Percentiles rank a stretch among this genome's conserved stretches.
Evolutionary conservation across 2,888 invertebrate genomes (phyloP).

Genomic region (Hirtodrosophila cameraria): DNA sequence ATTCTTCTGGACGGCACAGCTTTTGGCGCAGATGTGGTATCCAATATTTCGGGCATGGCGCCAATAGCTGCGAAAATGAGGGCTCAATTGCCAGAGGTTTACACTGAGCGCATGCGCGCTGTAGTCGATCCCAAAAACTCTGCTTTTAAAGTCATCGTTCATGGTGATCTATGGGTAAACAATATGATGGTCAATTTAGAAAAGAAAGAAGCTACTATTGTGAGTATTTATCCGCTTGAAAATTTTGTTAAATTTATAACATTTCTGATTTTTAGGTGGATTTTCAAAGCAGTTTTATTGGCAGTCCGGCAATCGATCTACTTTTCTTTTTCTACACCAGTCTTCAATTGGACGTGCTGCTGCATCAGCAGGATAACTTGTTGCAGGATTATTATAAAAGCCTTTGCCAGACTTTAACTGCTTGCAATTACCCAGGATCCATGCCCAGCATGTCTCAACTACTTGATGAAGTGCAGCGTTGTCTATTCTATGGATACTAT

Average conservation of each 20-base stretch:
- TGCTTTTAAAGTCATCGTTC: slow-evolving; percentile 83
- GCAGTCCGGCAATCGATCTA: slow-evolving; percentile 81
- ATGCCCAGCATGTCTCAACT: slow-evolving; percentile 65
- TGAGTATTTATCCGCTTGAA: slow-evolving; percentile 52
- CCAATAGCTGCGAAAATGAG: slow-evolving; percentile 82
- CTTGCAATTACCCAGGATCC: slow-evolving; percentile 21
- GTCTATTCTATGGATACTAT: slow-evolving; percentile 75
- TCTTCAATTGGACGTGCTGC: slow-evolving; percentile 69
- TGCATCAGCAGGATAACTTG: slow-evolving; percentile 60
- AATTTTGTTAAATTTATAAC: neutral
- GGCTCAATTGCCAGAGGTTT: slow-evolving; percentile 45
- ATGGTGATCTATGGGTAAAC: slow-evolving; percentile 85
- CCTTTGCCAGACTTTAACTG: slow-evolving; percentile 59
- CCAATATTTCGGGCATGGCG: slow-evolving; percentile 78
- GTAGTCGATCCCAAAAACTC: slow-evolving; percentile 53
- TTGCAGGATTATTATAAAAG: slow-evolving; percentile 66
- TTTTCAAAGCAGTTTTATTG: slow-evolving; percentile 78
- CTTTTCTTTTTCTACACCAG: slow-evolving; percentile 82
- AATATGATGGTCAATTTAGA: slow-evolving; percentile 66
- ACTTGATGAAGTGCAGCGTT: slow-evolving; percentile 63
- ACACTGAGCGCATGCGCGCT: slow-evolving; percentile 49
- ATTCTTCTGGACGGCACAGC: slow-evolving; percentile 59
- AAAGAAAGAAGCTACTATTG: slow-evolving; percentile 57
- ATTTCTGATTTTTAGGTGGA: slow-evolving; percentile 71
- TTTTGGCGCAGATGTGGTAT: slow-evolving; percentile 47